Evolutionary conservation across 2,113 vertebrate species (phyloP), one percentile per base, ranked within the genome.

Genomic region (Clarias macrocephalus): DNA sequence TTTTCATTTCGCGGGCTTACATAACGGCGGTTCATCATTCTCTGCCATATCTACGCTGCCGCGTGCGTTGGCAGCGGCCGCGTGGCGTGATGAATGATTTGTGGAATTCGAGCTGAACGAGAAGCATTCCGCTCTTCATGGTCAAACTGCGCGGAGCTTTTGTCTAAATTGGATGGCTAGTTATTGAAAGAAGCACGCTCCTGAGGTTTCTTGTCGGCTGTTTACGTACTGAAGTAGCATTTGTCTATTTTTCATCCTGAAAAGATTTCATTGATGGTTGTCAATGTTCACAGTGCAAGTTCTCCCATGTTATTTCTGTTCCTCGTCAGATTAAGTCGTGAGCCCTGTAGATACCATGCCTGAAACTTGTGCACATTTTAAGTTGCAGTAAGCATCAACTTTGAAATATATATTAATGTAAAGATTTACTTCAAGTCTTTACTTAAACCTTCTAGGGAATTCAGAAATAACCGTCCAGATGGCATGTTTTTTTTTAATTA

Each of bases 21-120:
- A 73, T 90, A 92, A 90, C 72, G 9, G n/a, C 66, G 59, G 75
- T 86, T 86, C 77, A 89, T 88, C 81, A 83, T 89, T 89, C 82
- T 66, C 19, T 66, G 37, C 80, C 28, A 77, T 88, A 84, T 72
- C 48, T 23, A 8, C 80, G 82, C 72, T 68, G 82, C 54, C 28
- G 52, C 19, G 68, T 66, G 13, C 83, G 68, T 82, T 82, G 82
- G 84, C 87, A 75, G 81, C 54, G 28, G 66, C 54, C 56, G 13
- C 25, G 21, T 66, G 12, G 25, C 25, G 63, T 87, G 77, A 90
- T 86, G 84, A 88, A 88, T 86, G 89, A 88, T 88, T 72, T 72
- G 62, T n/a, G 59, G 70, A 72, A 85, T 88, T 87, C 70, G 18
- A 56, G 70, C 68, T 77, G 52, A 88, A 84, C 18, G 68, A 25